A percentile compares a stretch with the other conserved stretches of the same genome.
Evolutionary conservation across 2,113 vertebrate species (phyloP).

Genomic region (Capra hircus): DNA sequence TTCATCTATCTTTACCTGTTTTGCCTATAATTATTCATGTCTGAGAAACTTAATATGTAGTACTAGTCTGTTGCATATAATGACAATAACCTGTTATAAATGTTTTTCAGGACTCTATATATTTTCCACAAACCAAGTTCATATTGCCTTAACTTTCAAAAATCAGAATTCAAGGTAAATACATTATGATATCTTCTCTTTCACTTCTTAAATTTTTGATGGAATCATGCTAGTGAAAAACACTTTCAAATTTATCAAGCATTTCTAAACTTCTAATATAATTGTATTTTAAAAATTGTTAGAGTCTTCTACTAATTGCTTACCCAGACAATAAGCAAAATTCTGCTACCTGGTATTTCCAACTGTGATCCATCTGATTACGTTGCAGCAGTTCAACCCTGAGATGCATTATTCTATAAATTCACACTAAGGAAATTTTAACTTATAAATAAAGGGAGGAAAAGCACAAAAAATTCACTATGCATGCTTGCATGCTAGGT

Average conservation of each 20-base stretch:
- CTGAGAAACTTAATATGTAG: neutral
- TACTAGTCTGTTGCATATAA: neutral
- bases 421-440: neutral
- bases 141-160: conserved; percentile 82
- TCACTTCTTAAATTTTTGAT: neutral
- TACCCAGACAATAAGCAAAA: neutral
- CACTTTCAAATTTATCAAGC: neutral
- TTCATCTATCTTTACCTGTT: neutral
- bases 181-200: neutral
- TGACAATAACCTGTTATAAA: conserved; percentile 37
- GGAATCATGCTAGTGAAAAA: neutral
- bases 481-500: neutral
- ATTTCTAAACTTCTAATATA: neutral
- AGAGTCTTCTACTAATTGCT: neutral
- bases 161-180: conserved; percentile 85
- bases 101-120: conserved; percentile 82
- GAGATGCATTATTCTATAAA: neutral
- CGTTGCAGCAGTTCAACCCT: neutral
- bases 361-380: neutral
- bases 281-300: neutral
- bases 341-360: neutral
- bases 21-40: neutral
- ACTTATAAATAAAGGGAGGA: neutral
- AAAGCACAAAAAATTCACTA: neutral
- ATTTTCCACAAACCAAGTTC: conserved; percentile 87